These are phyloP conservation scores for Pseudonaja textilis DNA, from an alignment of 2,113 vertebrate genomes.

Conservation along the genomic window DNA sequence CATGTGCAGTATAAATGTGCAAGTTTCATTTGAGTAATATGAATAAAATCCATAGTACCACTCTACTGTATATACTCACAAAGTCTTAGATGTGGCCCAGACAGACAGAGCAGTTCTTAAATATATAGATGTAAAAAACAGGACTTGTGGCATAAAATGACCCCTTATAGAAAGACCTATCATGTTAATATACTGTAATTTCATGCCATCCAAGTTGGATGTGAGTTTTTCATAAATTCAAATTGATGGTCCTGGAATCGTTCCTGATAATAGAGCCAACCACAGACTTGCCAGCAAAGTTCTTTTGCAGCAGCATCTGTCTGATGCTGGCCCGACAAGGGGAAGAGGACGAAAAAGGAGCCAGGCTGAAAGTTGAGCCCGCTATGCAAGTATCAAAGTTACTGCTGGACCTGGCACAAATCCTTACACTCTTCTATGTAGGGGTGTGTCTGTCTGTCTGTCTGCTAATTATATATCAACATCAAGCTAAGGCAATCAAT, in stretches of 20 bases:
- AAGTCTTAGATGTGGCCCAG: background rate
- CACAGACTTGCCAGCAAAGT: background rate
- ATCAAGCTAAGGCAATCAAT: background rate
- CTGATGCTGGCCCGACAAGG: background rate
- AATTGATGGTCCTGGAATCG: background rate
- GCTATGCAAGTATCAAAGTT: background rate
- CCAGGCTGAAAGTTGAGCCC: background rate
- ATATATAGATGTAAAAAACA: background rate
- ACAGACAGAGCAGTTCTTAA: background rate
- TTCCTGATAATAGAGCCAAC: background rate
- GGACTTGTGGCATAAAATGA: background rate
- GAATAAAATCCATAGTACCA: background rate
- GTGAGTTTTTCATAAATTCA: background rate
- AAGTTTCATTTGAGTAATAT: background rate
- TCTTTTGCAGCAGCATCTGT: background rate
- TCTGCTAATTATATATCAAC: background rate
- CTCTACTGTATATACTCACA: background rate
- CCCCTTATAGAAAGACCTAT: background rate
- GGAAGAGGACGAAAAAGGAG: background rate
- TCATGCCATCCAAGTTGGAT: background rate
- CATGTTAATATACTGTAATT: background rate
- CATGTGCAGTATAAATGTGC: background rate
- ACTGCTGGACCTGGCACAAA: background rate
- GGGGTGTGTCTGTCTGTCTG: too few species aligned
- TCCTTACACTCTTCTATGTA: background rate